Conservation (phyloP, 2,888 invertebrate genomes). For the Eilema depressum region DNA sequence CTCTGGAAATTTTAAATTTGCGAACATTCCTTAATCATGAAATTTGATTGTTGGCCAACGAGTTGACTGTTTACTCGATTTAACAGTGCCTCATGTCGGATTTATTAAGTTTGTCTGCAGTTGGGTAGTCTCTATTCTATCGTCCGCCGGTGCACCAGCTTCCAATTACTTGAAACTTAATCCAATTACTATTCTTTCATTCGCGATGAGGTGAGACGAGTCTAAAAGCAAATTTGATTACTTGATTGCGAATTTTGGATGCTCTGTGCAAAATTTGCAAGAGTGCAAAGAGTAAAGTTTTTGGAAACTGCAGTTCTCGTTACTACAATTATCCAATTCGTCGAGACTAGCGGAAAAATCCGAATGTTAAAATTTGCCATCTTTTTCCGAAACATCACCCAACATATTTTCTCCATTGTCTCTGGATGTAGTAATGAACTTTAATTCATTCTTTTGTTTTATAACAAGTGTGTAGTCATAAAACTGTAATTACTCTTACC, state of each 20-base stretch:
- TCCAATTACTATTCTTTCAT: slow-evolving; percentile 56
- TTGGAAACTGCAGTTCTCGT: slow-evolving; percentile 13
- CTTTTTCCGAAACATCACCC: neutral
- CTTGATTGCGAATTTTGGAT: slow-evolving; percentile 65
- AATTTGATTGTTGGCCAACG: slow-evolving; percentile 12
- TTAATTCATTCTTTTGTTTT: neutral
- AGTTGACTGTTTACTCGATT: slow-evolving; percentile 9
- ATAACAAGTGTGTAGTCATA: neutral
- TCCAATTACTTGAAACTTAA: slow-evolving; percentile 49
- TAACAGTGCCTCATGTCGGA: slow-evolving; percentile 5
- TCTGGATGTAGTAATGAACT: neutral
- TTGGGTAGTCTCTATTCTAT: neutral
- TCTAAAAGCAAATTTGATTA: slow-evolving; percentile 63
- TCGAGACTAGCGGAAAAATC: slow-evolving; percentile 1
- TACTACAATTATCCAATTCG: slow-evolving; percentile 17
- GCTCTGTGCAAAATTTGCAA: slow-evolving; percentile 31
- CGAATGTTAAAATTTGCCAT: neutral
- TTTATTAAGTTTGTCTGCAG: slow-evolving; percentile 12
- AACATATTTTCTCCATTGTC: neutral
- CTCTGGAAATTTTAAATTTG: slow-evolving; percentile 9
- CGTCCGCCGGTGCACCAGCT: slow-evolving; percentile 21
- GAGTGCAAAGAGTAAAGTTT: slow-evolving; percentile 21
- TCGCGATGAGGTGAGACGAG: slow-evolving; percentile 37
- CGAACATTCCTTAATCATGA: neutral
- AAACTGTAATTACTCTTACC: too few relatives aligned